Evolutionary conservation across 1,140 invertebrate species (phyloP).

Genomic region (Drepana arcuata): DNA sequence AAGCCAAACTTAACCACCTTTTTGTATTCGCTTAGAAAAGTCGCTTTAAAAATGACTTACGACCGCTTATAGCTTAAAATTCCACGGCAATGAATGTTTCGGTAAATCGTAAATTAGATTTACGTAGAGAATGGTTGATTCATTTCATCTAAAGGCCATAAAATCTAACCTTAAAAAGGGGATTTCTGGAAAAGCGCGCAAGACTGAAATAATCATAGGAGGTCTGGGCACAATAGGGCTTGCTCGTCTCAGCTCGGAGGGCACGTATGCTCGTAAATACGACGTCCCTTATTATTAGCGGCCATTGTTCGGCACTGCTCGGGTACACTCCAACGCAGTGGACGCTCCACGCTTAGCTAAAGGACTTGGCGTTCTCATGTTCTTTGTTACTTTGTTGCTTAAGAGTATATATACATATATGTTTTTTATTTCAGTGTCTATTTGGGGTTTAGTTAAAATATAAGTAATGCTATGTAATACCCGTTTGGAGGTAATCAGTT

Average conservation of each 20-base stretch:
- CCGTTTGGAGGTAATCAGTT: too few species aligned
- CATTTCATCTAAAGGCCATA: slow-evolving; percentile 39
- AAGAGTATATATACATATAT: too few species aligned
- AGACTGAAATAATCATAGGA: slow-evolving; percentile 68
- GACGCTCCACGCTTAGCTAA: too few species aligned
- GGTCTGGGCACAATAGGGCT: slow-evolving; percentile 64
- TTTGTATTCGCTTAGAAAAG: background rate
- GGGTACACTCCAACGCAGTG: slow-evolving; percentile 39
- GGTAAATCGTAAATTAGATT: slow-evolving; percentile 29
- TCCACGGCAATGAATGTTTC: slow-evolving; percentile 18
- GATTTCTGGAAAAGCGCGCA: slow-evolving; percentile 55
- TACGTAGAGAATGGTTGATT: slow-evolving; percentile 24
- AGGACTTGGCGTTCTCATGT: too few species aligned
- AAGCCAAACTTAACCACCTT: too few species aligned
- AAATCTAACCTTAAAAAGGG: slow-evolving; percentile 49
- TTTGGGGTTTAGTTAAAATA: too few species aligned
- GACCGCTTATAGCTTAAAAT: slow-evolving; percentile 6
- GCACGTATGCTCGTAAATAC: slow-evolving; percentile 70
- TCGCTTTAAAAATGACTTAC: background rate
- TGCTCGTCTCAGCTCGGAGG: slow-evolving; percentile 53
- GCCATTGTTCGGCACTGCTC: slow-evolving; percentile 60
- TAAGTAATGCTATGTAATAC: too few species aligned
- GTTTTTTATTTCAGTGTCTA: too few species aligned
- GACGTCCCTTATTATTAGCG: slow-evolving; percentile 67
- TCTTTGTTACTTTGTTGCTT: too few species aligned